Percentiles rank a stretch among this genome's conserved stretches.
Evolutionary conservation across 2,888 invertebrate genomes (phyloP).

Genomic region (Boloria selene): DNA sequence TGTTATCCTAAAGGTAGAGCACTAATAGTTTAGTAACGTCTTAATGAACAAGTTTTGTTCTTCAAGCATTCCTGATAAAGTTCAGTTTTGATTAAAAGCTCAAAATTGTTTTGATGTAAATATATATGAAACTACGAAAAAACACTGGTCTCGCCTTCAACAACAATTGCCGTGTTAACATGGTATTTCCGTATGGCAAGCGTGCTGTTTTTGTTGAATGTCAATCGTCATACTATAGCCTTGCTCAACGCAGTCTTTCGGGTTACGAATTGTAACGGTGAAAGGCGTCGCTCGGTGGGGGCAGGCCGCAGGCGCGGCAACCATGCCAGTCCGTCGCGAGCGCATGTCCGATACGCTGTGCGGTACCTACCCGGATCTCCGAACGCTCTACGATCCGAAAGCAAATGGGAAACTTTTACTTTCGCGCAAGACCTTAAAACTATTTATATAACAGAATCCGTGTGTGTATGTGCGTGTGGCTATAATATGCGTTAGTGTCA

Average conservation of each 20-base stretch:
- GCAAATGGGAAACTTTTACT: conserved; percentile 60
- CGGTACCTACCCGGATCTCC: conserved; percentile 39
- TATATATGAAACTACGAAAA: background rate
- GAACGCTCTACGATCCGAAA: conserved; percentile 36
- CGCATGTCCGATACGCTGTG: conserved; percentile 47
- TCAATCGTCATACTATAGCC: conserved; percentile 74
- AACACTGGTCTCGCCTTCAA: conserved; percentile 5
- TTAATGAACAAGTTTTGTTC: too few relatives aligned
- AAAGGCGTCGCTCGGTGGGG: conserved; percentile 73
- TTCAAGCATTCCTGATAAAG: too few relatives aligned
- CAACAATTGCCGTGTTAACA: conserved; percentile 38
- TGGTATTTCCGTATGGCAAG: conserved; percentile 68
- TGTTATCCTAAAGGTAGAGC: too few relatives aligned
- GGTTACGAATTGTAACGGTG: conserved; percentile 66
- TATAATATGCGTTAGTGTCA: conserved; percentile 64
- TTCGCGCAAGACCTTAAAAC: conserved; percentile 59
- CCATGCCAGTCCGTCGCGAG: conserved; percentile 57
- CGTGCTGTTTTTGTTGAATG: conserved; percentile 74
- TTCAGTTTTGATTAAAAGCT: too few relatives aligned
- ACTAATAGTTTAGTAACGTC: too few relatives aligned
- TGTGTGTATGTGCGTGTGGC: conserved; percentile 46
- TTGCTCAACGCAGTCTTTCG: conserved; percentile 74
- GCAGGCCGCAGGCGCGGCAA: conserved; percentile 49
- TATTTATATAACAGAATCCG: conserved; percentile 35
- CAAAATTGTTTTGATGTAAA: too few relatives aligned